Base-by-base conservation (phyloP, 2,888 invertebrate species). In the Ethmia dodecea region DNA sequence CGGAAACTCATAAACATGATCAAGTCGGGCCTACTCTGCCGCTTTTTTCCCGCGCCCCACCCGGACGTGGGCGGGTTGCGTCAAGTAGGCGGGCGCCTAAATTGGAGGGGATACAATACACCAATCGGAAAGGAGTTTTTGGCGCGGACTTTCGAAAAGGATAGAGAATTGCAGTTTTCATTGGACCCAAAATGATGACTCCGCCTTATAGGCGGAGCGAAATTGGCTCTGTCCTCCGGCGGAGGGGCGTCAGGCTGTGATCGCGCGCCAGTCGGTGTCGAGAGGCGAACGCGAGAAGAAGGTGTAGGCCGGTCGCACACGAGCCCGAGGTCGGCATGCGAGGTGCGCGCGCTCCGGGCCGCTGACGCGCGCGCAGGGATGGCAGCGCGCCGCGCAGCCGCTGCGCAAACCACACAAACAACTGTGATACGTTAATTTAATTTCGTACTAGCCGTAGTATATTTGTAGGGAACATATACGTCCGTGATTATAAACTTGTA, bases 1-100 rank as follows among this genome's bases (percentile, higher is more conserved):
- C 75, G 75, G 75, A 81, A 80, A 77, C 77, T 79, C 84, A 86
- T 86, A 86, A 86, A 86, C 83, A 81, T 83, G 78, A 75, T 69
- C 79, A 63, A 75, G 74, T 67, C 76, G 59, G 61, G 53, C 65
- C 69, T 70, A 74, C 72, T 79, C 71, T 76, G 71, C 77, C 80
- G 75, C 78, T 83, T 79, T 81, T 78, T 80, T 74, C 72, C 60
- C 47, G 63, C 65, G 65, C 76, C 76, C 74, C 70, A 67, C 69
- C 60, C 60, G 55, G 41, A 44, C 59, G 60, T 57, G 55, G 83
- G 81, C 68, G 77, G 75, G 33, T 34, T 38, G 38, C 37, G 45
- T 40, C 33, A 30, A 18, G 29, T 41, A 33, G 83, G 83, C 57
- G 74, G 65, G 27, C 47, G 43, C 22, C 3, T 1, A 15, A 26